phyloP scores from a whole-genome alignment of 1,140 invertebrate genomes.

The Drosophila pandora region DNA sequence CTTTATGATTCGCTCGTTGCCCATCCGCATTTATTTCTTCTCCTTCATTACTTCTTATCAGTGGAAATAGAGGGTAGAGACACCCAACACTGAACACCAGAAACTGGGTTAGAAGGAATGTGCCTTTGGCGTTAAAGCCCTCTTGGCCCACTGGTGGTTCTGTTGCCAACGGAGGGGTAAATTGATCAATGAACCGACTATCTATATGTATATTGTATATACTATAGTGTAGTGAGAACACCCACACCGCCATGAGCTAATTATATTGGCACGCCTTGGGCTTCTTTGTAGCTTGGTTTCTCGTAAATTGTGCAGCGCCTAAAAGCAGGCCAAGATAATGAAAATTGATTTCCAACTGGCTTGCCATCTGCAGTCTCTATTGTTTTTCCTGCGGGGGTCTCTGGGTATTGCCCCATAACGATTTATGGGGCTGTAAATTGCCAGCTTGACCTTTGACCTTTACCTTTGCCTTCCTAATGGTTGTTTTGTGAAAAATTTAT shows the following conservation, averaged over 20 bases:
- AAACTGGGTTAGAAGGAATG: constrained; percentile 49
- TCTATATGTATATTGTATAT: constrained; percentile 8
- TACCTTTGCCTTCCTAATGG: neutral
- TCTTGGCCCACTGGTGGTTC: neutral
- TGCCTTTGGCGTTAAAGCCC: neutral
- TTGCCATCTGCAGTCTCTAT: constrained; percentile 17
- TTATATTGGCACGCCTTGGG: constrained; percentile 72
- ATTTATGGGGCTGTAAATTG: constrained; percentile 16
- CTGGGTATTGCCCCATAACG: constrained; percentile 1
- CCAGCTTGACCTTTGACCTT: constrained; percentile 17
- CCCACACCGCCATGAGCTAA: constrained; percentile 51
- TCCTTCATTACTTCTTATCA: constrained; percentile 53
- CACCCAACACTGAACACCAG: neutral
- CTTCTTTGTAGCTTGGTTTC: constrained; percentile 41
- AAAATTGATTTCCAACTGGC: constrained; percentile 65
- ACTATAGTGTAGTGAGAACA: neutral
- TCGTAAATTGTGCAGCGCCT: constrained; percentile 48
- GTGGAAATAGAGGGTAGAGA: neutral
- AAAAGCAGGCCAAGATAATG: constrained; percentile 70
- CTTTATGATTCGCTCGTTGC: constrained; percentile 53
- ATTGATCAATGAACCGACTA: constrained; percentile 65
- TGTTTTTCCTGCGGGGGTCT: neutral
- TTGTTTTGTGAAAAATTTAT: constrained; percentile 2
- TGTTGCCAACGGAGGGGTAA: constrained; percentile 23
- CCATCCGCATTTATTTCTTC: constrained; percentile 36